A percentile compares a stretch with the other conserved stretches of the same genome.
phyloP scores from a whole-genome alignment of 2,797 vertebrate species.

The Gallinago nigripennis region DNA sequence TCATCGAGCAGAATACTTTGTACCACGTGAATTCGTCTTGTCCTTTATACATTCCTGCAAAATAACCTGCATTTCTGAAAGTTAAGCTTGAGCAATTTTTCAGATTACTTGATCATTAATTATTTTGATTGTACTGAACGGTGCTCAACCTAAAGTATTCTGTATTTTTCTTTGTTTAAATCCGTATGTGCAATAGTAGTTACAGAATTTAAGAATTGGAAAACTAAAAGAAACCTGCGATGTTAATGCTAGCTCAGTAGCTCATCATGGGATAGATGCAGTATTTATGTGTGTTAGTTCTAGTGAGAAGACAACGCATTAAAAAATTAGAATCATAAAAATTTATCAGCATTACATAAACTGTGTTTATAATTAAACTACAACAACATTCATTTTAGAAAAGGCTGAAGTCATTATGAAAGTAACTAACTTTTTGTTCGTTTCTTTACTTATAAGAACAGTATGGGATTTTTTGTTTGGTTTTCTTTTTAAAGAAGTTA shows the following conservation, averaged over 20 bases:
- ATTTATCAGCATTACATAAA: constrained; percentile 11
- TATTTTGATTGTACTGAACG: constrained; percentile 1
- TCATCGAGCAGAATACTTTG: constrained; percentile 20
- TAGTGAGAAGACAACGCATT: background rate
- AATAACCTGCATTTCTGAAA: constrained; percentile 35
- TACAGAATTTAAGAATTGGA: background rate
- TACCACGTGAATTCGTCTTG: constrained; percentile 33
- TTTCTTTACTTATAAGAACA: background rate
- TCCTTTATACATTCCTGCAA: constrained; percentile 30
- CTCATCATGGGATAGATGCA: background rate
- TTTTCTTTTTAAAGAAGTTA: background rate
- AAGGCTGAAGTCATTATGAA: background rate
- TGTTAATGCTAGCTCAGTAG: background rate
- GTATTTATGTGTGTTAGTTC: constrained; percentile 41
- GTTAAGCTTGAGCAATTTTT: constrained; percentile 13
- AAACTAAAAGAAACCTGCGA: background rate
- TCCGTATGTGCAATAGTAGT: background rate
- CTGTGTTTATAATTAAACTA: constrained; percentile 7
- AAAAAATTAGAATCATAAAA: constrained; percentile 12
- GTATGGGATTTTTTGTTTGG: background rate
- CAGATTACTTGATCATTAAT: background rate
- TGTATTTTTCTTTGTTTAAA: constrained; percentile 3
- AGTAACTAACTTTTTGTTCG: background rate
- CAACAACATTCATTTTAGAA: background rate
- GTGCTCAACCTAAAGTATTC: background rate